Evolutionary conservation across 2,888 invertebrate species (phyloP).

Genomic region (Drosophila mimica): DNA sequence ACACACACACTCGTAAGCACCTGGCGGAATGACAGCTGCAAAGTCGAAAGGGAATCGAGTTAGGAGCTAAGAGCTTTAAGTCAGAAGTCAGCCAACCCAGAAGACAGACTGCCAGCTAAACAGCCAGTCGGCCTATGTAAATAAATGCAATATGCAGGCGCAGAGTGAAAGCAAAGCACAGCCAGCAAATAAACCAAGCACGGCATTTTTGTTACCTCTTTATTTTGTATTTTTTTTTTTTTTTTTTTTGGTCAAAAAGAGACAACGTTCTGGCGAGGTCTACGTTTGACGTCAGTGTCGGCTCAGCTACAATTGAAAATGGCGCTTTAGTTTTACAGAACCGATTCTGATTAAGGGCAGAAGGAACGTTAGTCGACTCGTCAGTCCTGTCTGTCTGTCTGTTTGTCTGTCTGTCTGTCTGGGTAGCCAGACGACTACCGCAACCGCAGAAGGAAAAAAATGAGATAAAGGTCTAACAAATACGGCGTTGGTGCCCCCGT

Average conservation of each 20-base stretch:
- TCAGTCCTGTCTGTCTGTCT: conserved; percentile 4
- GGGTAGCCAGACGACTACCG: conserved; percentile 57
- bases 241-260: conserved; percentile 53
- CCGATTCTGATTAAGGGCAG: conserved; percentile 72
- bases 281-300: conserved; percentile 45
- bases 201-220: conserved; percentile 36
- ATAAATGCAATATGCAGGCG: conserved; percentile 75
- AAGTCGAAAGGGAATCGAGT: conserved; percentile 70
- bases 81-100: conserved; percentile 68
- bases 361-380: conserved; percentile 51
- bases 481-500: conserved; percentile 41
- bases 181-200: conserved; percentile 41
- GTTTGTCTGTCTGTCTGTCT: conserved; percentile 22
- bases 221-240: conserved; percentile 15
- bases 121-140: conserved; percentile 66
- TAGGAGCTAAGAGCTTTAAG: conserved; percentile 73
- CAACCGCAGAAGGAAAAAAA: conserved; percentile 55
- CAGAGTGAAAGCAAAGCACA: conserved; percentile 54
- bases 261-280: conserved; percentile 28
- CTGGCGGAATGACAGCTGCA: conserved; percentile 63
- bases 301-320: conserved; percentile 63
- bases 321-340: conserved; percentile 66
- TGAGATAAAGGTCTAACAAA: conserved; percentile 53
- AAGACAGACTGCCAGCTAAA: conserved; percentile 20
- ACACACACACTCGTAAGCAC: conserved; percentile 39